Evolutionary conservation across 92 coral and sea anemone species (phyloP).

Genomic region (Palythoa grandis): DNA sequence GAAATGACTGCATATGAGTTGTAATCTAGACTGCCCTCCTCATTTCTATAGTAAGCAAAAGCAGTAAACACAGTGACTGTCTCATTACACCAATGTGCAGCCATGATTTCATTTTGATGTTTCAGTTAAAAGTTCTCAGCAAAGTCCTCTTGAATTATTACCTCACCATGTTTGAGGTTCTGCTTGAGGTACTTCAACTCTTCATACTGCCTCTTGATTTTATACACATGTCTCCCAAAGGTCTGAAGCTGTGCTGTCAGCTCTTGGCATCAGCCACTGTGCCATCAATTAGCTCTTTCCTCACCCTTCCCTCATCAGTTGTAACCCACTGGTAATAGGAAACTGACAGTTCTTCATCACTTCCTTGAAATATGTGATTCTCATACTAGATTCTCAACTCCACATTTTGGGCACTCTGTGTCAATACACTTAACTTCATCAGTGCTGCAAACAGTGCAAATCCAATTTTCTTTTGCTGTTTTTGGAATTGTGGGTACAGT

Average conservation of each 20-base stretch:
- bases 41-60: not conserved
- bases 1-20: slow-evolving; percentile 9
- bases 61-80: not conserved
- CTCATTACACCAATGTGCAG: slow-evolving; percentile 24
- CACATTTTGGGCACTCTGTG: slow-evolving; percentile 58
- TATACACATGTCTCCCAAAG: not conserved
- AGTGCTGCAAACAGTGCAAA: slow-evolving; percentile 44
- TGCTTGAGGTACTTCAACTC: not conserved
- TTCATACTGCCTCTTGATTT: not conserved
- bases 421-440: slow-evolving; percentile 47
- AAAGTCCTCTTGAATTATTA: not conserved
- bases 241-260: slow-evolving; percentile 2
- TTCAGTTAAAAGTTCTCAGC: not conserved
- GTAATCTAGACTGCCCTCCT: not conserved
- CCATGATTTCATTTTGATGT: slow-evolving; percentile 21
- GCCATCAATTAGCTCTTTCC: slow-evolving; percentile 27
- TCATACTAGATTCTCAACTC: slow-evolving; percentile 39
- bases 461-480: slow-evolving; percentile 31
- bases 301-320: slow-evolving; percentile 15
- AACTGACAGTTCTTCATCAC: not conserved
- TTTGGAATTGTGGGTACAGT: slow-evolving; percentile 45
- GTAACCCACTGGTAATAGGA: not conserved
- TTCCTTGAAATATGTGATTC: slow-evolving; percentile 22
- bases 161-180: not conserved
- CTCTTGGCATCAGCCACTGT: not conserved